Conservation (phyloP, 2,797 vertebrate genomes). For the Amblyraja radiata region DNA sequence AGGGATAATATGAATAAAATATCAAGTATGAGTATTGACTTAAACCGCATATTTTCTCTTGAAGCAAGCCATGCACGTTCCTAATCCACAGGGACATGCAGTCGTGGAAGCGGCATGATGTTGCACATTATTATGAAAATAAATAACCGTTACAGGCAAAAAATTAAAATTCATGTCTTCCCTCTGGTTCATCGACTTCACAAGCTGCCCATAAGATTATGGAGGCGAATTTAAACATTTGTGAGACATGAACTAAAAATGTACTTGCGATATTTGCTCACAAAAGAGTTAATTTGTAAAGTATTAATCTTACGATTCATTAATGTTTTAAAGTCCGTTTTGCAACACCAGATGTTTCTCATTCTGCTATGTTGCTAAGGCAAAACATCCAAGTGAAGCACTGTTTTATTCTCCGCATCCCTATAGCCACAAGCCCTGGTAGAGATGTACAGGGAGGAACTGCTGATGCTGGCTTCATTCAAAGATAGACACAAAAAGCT, state of each 20-base stretch:
- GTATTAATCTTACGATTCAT: neutral
- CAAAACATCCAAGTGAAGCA: conserved; percentile 48
- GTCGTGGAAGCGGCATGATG: neutral
- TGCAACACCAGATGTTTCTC: conserved; percentile 45
- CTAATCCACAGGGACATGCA: neutral
- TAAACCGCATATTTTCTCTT: neutral
- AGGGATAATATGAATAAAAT: neutral
- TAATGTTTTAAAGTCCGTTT: conserved; percentile 10
- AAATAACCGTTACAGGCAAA: neutral
- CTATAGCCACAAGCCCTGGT: conserved; percentile 47
- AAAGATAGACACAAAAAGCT: too few relatives aligned
- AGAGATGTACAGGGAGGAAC: conserved; percentile 25
- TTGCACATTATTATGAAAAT: conserved; percentile 1
- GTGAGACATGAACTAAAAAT: neutral
- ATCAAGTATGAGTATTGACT: neutral
- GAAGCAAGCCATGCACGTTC: neutral
- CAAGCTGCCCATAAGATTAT: neutral
- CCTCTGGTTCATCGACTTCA: neutral
- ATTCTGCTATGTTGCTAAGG: conserved; percentile 51
- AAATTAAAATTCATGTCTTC: neutral
- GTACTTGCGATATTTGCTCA: neutral
- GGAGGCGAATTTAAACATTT: neutral
- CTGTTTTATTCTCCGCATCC: conserved; percentile 41
- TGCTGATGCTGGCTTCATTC: too few relatives aligned
- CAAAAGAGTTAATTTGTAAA: conserved; percentile 3